Percentiles rank a stretch among this genome's conserved stretches.
phyloP scores from a whole-genome alignment of 2,113 vertebrate genomes.

The Lanius ludovicianus region DNA sequence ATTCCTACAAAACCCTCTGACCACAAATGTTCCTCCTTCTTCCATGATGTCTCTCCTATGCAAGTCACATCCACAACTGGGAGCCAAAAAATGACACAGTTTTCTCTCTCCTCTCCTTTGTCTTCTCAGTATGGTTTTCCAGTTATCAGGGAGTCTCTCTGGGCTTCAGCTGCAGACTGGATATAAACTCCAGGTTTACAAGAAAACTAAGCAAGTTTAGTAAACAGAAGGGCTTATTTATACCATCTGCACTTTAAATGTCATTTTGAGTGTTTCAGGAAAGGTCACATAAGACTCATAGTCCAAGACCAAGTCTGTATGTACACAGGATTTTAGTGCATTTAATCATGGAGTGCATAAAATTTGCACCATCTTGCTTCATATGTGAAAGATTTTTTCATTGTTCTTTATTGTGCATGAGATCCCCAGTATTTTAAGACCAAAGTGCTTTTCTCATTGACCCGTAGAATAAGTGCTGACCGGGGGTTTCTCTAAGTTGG shows the following conservation, averaged over 20 bases:
- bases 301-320: not conserved
- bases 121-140: not conserved
- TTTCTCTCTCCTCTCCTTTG: not conserved
- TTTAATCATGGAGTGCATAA: not conserved
- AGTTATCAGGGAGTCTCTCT: not conserved
- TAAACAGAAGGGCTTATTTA: constrained; percentile 50
- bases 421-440: not conserved
- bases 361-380: not conserved
- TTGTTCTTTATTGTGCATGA: not conserved
- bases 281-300: not conserved
- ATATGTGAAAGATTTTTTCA: not conserved
- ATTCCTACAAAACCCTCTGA: not conserved
- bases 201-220: constrained; percentile 30
- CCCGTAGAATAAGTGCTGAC: not conserved
- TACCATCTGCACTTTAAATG: not conserved
- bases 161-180: not conserved
- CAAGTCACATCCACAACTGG: fast-evolving
- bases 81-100: fast-evolving
- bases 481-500: not conserved
- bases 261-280: not conserved
- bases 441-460: not conserved
- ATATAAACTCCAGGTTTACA: constrained; percentile 4
- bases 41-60: not conserved
- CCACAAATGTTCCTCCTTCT: not conserved
- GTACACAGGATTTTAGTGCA: not conserved